Percentiles rank a stretch among this genome's conserved stretches.
These are phyloP conservation scores for Lanius collurio DNA, from an alignment of 2,113 vertebrate species.

Conservation along the genomic window DNA sequence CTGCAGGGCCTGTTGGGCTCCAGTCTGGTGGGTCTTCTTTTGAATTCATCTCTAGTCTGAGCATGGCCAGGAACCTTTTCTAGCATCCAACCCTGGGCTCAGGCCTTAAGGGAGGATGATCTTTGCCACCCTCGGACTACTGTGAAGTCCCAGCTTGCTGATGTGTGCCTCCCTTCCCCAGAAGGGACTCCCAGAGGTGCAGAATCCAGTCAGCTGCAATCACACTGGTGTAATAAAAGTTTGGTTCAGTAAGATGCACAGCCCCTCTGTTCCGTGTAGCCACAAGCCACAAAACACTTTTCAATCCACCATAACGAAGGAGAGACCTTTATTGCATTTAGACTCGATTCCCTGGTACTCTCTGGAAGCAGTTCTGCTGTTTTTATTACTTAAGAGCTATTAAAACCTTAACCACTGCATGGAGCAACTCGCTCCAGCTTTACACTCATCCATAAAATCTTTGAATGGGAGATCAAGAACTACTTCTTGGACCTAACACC, in stretches of 20 bases:
- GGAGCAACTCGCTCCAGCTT: slow-evolving; percentile 19
- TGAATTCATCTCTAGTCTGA: not conserved
- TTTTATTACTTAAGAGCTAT: slow-evolving; percentile 54
- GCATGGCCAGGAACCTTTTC: not conserved
- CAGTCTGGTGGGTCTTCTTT: not conserved
- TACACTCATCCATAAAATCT: slow-evolving; percentile 19
- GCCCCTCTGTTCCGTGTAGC: not conserved
- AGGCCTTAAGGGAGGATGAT: not conserved
- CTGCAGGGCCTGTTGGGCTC: not conserved
- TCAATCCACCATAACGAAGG: not conserved
- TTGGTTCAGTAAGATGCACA: not conserved
- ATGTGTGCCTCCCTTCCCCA: not conserved
- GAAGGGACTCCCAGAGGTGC: not conserved
- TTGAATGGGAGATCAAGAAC: not conserved
- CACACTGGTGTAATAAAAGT: not conserved
- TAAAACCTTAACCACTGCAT: slow-evolving; percentile 53
- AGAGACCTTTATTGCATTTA: slow-evolving; percentile 46
- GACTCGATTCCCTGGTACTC: slow-evolving; percentile 52
- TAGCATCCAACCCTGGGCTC: not conserved
- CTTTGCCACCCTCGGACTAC: not conserved
- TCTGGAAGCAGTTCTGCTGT: slow-evolving; percentile 26
- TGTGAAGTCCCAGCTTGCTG: accelerated
- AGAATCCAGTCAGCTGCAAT: not conserved
- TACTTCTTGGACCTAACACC: not conserved
- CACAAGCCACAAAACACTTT: slow-evolving; percentile 50